Conservation (phyloP, 2,888 invertebrate species). For the Neoaliturus tenellus region DNA sequence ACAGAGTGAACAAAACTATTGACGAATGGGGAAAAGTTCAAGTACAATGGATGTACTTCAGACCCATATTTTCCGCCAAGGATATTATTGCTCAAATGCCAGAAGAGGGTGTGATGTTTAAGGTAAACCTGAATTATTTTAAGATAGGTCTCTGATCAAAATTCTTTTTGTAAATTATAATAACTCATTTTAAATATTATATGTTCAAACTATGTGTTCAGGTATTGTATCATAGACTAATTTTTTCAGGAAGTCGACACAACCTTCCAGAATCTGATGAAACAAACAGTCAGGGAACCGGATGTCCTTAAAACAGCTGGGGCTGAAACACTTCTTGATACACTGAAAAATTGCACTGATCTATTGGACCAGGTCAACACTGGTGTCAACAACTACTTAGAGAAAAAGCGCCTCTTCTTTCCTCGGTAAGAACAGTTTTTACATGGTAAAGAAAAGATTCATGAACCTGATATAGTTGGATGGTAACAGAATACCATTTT, state of each 20-base stretch:
- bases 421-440: conserved; percentile 79
- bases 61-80: conserved; percentile 92
- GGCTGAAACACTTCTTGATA: conserved; percentile 80
- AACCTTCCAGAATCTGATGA: conserved; percentile 82
- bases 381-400: conserved; percentile 88
- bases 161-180: too few relatives aligned
- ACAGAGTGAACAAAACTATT: conserved; percentile 81
- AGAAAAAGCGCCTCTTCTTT: conserved; percentile 89
- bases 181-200: too few relatives aligned
- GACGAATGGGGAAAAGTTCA: conserved; percentile 93
- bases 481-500: too few relatives aligned
- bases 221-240: too few relatives aligned
- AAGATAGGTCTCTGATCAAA: too few relatives aligned
- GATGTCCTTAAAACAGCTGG: conserved; percentile 81
- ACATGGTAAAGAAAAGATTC: too few relatives aligned
- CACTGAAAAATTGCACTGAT: conserved; percentile 80
- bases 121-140: too few relatives aligned
- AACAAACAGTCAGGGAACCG: conserved; percentile 78
- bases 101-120: conserved; percentile 87
- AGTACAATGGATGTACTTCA: conserved; percentile 89
- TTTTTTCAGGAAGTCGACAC: conserved; percentile 78
- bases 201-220: too few relatives aligned
- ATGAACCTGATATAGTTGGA: too few relatives aligned
- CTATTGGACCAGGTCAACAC: conserved; percentile 86
- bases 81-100: conserved; percentile 92